phyloP scores from a whole-genome alignment of 2,888 invertebrate genomes.

The Euspilapteryx auroguttella region DNA sequence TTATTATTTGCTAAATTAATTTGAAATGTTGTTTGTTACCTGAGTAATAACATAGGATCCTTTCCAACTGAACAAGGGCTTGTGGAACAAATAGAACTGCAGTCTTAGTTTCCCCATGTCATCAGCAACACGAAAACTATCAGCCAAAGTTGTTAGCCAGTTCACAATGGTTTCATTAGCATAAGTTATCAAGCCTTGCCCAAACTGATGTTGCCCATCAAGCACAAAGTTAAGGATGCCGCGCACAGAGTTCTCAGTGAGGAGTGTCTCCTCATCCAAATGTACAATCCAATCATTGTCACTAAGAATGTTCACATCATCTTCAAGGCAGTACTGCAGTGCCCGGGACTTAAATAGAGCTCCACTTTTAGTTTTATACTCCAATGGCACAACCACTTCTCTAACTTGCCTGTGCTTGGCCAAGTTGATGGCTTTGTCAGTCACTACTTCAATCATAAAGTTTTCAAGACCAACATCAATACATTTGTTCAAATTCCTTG shows the following conservation, averaged over 20 bases:
- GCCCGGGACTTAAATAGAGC: slow-evolving; percentile 94
- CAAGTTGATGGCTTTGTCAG: slow-evolving; percentile 82
- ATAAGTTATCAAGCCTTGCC: slow-evolving; percentile 94
- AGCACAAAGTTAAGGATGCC: slow-evolving; percentile 93
- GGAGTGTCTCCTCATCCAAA: slow-evolving; percentile 92
- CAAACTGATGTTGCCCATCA: slow-evolving; percentile 93
- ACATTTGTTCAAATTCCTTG: slow-evolving; percentile 84
- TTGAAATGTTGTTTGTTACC: no score
- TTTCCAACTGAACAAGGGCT: slow-evolving; percentile 96
- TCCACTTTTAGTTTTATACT: slow-evolving; percentile 86
- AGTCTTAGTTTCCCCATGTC: slow-evolving; percentile 96
- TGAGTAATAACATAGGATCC: slow-evolving; percentile 97
- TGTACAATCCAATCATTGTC: slow-evolving; percentile 97
- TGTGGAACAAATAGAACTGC: slow-evolving; percentile 92
- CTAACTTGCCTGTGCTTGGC: slow-evolving; percentile 79
- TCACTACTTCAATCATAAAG: slow-evolving; percentile 94
- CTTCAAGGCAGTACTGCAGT: slow-evolving; percentile 92
- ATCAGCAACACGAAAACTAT: slow-evolving; percentile 94
- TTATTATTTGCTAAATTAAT: no score
- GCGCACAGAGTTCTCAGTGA: slow-evolving; percentile 88
- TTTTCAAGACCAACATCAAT: slow-evolving; percentile 90
- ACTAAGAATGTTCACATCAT: slow-evolving; percentile 79
- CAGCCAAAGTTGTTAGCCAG: slow-evolving; percentile 95
- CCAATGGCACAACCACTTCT: slow-evolving; percentile 85
- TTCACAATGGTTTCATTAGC: slow-evolving; percentile 96